Evolutionary conservation across 2,888 invertebrate species (phyloP).

Genomic region (Steinernema scapterisci): DNA sequence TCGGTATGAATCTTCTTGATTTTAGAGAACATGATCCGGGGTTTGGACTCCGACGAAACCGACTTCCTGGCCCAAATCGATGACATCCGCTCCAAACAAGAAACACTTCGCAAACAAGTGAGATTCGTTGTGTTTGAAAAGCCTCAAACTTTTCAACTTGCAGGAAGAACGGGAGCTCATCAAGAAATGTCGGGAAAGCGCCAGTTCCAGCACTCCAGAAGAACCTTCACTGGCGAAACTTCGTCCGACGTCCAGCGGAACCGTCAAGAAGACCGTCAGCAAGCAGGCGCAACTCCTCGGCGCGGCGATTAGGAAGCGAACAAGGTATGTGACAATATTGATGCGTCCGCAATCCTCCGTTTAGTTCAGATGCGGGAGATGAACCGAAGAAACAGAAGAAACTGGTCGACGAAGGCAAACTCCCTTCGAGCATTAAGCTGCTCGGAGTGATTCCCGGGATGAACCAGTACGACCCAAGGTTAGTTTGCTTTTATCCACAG

Average conservation of each 20-base stretch:
- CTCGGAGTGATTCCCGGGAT: conserved; percentile 83
- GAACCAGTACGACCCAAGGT: conserved; percentile 75
- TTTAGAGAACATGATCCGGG: conserved; percentile 76
- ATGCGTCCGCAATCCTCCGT: conserved; percentile 3
- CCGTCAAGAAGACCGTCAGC: conserved; percentile 35
- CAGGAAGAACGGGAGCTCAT: conserved; percentile 55
- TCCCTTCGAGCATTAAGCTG: conserved; percentile 50
- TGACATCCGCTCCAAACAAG: conserved; percentile 48
- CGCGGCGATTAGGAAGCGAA: conserved; percentile 39
- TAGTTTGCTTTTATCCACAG: not conserved
- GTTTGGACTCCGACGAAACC: conserved; percentile 93
- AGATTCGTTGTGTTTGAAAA: not conserved
- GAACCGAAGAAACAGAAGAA: conserved; percentile 34
- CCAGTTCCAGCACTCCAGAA: conserved; percentile 32
- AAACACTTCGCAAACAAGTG: conserved; percentile 46
- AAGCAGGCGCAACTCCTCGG: conserved; percentile 49
- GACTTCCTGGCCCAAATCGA: conserved; percentile 88
- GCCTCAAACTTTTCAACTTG: conserved; percentile 22
- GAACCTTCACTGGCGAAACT: conserved; percentile 33
- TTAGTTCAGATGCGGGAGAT: conserved; percentile 34
- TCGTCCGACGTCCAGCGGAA: not conserved
- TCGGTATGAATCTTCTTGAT: conserved; percentile 30
- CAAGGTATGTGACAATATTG: conserved; percentile 33
- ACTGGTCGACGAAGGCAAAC: conserved; percentile 33
- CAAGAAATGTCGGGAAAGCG: conserved; percentile 47